Evolutionary conservation across 1,140 invertebrate genomes (phyloP).

Genomic region (Ditylenchus dipsaci): DNA sequence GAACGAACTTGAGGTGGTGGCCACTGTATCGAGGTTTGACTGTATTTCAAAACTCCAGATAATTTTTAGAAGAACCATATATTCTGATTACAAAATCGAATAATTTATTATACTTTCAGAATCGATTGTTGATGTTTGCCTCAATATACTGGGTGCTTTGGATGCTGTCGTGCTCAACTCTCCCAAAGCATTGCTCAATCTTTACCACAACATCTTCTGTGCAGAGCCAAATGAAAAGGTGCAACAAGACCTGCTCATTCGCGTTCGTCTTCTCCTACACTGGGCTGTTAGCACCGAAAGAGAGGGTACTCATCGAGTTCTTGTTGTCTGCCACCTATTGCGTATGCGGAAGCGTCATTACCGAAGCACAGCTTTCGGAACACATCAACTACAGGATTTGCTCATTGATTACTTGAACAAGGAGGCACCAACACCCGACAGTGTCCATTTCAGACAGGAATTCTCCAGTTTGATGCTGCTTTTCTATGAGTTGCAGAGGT

Average conservation of each 20-base stretch:
- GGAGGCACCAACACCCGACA: conserved; percentile 25
- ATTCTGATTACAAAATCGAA: not conserved
- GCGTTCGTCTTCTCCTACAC: conserved; percentile 27
- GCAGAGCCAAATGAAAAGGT: conserved; percentile 8
- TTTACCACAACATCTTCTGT: conserved; percentile 37
- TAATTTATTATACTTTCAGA: conserved; percentile 17
- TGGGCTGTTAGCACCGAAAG: conserved; percentile 40
- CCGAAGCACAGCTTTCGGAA: conserved; percentile 12
- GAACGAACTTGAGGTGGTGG: too few relatives aligned
- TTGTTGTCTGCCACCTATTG: conserved; percentile 33
- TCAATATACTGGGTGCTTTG: conserved; percentile 29
- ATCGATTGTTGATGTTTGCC: conserved; percentile 35
- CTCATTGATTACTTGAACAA: conserved; percentile 35
- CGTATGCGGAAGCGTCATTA: conserved; percentile 21
- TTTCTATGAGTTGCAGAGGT: conserved; percentile 37
- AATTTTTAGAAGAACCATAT: conserved; percentile 1
- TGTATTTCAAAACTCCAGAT: not conserved
- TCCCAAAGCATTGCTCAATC: conserved; percentile 21
- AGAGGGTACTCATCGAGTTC: conserved; percentile 39
- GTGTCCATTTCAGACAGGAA: conserved; percentile 18
- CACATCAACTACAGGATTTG: conserved; percentile 35
- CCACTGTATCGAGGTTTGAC: too few relatives aligned
- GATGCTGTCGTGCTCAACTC: conserved; percentile 25
- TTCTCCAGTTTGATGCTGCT: conserved; percentile 38
- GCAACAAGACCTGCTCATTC: conserved; percentile 16